phyloP scores from a whole-genome alignment of 2,113 vertebrate species.

The Pseudorhombus dupliciocellatus region DNA sequence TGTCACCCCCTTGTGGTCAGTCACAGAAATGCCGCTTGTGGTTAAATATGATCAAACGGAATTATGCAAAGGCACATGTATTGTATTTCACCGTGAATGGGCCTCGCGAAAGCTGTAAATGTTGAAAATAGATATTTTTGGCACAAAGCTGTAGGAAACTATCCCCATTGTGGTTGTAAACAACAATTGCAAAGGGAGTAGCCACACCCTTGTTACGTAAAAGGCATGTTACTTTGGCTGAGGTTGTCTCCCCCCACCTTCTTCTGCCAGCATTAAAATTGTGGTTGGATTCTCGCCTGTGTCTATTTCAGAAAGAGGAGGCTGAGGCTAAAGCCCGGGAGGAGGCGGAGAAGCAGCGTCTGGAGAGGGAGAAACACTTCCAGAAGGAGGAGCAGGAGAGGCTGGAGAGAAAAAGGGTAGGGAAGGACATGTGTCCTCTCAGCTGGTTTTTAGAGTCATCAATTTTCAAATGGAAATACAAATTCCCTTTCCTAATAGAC shows the following conservation, averaged over 20 bases:
- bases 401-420: constrained; percentile 94
- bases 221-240: constrained; percentile 62
- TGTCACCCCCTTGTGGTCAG: constrained; percentile 68
- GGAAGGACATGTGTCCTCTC: constrained; percentile 19
- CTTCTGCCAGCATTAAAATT: constrained; percentile 46
- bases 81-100: constrained; percentile 32
- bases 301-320: constrained; percentile 86
- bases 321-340: constrained; percentile 87
- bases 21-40: constrained; percentile 26
- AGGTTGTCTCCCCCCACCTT: constrained; percentile 8
- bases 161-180: constrained; percentile 51
- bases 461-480: background rate
- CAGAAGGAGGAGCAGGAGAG: constrained; percentile 97
- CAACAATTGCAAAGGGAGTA: constrained; percentile 50
- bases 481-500: background rate
- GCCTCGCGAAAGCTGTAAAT: constrained; percentile 13
- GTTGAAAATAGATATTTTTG: constrained; percentile 58
- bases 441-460: constrained; percentile 18
- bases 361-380: constrained; percentile 97
- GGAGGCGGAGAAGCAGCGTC: constrained; percentile 89
- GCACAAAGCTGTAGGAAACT: constrained; percentile 43
- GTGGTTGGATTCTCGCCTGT: constrained; percentile 62
- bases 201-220: constrained; percentile 67
- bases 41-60: constrained; percentile 13
- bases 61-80: constrained; percentile 18